These are phyloP conservation scores for Trinectes maculatus DNA, from an alignment of 2,113 vertebrate species.

Conservation along the genomic window DNA sequence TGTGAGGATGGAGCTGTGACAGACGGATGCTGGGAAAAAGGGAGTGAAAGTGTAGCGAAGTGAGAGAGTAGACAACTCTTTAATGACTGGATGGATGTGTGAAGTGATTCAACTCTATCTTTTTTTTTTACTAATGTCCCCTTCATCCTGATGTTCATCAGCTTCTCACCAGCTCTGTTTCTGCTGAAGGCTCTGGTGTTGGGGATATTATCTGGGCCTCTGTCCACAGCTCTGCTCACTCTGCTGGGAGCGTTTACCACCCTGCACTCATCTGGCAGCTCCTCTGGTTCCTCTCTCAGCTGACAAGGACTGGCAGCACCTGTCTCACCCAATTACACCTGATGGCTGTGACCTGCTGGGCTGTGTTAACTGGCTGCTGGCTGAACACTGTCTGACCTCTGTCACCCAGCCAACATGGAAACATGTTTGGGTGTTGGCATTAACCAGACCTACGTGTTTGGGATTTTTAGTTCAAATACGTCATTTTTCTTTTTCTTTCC, in stretches of 20 bases:
- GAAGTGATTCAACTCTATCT: too few species aligned
- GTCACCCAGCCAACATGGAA: slow-evolving; percentile 43
- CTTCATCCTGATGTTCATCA: not conserved
- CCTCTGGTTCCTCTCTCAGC: slow-evolving; percentile 71
- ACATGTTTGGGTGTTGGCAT: slow-evolving; percentile 25
- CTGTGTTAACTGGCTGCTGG: slow-evolving; percentile 57
- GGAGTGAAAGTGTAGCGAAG: slow-evolving; percentile 24
- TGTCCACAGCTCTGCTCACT: slow-evolving; percentile 55
- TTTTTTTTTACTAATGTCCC: slow-evolving; percentile 31
- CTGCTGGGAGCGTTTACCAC: slow-evolving; percentile 75
- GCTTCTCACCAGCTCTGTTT: slow-evolving; percentile 27
- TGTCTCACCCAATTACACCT: slow-evolving; percentile 76
- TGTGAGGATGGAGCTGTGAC: slow-evolving; percentile 48
- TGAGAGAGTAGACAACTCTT: slow-evolving; percentile 52
- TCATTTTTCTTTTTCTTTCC: not conserved
- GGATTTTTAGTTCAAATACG: not conserved
- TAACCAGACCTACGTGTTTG: not conserved
- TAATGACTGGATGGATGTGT: slow-evolving; percentile 44
- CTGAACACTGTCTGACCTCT: slow-evolving; percentile 66
- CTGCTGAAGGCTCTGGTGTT: slow-evolving; percentile 33
- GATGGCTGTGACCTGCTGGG: slow-evolving; percentile 67
- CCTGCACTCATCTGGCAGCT: slow-evolving; percentile 56
- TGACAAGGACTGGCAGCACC: slow-evolving; percentile 76
- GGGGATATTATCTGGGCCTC: slow-evolving; percentile 50
- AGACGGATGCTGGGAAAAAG: slow-evolving; percentile 17